These are phyloP conservation scores for Drosophila carrolli DNA, from an alignment of 1,140 invertebrate genomes.

Conservation along the genomic window DNA sequence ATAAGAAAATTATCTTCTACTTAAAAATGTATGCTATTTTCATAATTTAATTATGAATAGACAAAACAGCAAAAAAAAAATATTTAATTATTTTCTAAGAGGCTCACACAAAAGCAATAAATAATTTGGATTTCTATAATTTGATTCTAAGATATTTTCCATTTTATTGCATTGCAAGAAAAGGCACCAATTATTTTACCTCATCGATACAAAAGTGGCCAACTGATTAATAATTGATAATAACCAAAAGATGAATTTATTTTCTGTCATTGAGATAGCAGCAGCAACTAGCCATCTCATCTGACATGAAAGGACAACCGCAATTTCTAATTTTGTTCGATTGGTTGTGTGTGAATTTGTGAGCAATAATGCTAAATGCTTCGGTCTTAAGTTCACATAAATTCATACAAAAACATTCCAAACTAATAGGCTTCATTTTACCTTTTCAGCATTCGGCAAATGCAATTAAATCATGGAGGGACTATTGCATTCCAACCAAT, in stretches of 20 bases:
- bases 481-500: conserved; percentile 9
- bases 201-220: neutral
- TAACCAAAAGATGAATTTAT: conserved; percentile 34
- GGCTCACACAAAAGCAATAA: neutral
- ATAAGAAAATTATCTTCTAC: too few relatives aligned
- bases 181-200: conserved; percentile 11
- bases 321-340: conserved; percentile 50
- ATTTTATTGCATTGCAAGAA: neutral
- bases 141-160: neutral
- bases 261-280: conserved; percentile 12
- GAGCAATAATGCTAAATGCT: conserved; percentile 33
- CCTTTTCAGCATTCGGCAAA: conserved; percentile 25
- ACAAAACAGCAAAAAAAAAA: neutral
- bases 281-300: neutral
- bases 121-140: neutral
- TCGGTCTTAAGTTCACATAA: conserved; percentile 36
- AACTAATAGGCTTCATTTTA: conserved; percentile 40
- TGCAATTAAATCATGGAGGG: conserved; percentile 37
- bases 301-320: conserved; percentile 26
- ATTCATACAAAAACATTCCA: conserved; percentile 30
- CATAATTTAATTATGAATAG: neutral
- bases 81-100: neutral
- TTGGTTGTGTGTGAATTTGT: conserved; percentile 38
- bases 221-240: conserved; percentile 29
- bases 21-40: neutral